Percentiles rank a stretch among this genome's conserved stretches.
These are phyloP conservation scores for Galeopsomyia nigrocyanea DNA, from an alignment of 2,888 invertebrate species.

Conservation along the genomic window DNA sequence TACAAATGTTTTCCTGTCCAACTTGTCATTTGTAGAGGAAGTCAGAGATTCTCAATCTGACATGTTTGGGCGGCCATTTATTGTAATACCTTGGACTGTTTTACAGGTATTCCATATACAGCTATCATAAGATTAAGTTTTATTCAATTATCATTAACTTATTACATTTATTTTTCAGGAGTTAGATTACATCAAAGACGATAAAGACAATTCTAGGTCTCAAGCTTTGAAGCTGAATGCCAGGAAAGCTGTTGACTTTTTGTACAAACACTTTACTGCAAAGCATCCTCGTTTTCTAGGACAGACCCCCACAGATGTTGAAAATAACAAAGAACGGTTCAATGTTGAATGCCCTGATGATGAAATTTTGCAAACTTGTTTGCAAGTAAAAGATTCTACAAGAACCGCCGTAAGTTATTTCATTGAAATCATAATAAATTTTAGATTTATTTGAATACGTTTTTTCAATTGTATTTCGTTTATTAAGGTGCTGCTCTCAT, in stretches of 20 bases:
- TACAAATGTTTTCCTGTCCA: slow-evolving; percentile 67
- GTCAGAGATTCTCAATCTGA: slow-evolving; percentile 57
- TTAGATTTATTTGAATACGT: slow-evolving; percentile 19
- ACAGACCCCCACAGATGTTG: slow-evolving; percentile 61
- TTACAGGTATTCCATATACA: slow-evolving; percentile 54
- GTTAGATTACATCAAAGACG: slow-evolving; percentile 65
- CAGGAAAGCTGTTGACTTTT: slow-evolving; percentile 61
- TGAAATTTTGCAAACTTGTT: slow-evolving; percentile 68
- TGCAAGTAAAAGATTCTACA: slow-evolving; percentile 62
- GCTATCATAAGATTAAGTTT: no score
- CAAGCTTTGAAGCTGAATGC: slow-evolving; percentile 56
- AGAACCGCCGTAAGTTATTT: slow-evolving; percentile 58
- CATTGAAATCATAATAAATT: not conserved
- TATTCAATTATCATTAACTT: no score
- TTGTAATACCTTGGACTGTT: slow-evolving; percentile 66
- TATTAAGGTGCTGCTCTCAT: slow-evolving; percentile 62
- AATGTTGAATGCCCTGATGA: slow-evolving; percentile 67
- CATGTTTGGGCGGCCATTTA: slow-evolving; percentile 58
- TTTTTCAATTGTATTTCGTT: slow-evolving; percentile 23
- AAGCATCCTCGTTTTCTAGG: slow-evolving; percentile 64
- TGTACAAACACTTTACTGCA: slow-evolving; percentile 59
- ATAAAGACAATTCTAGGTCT: slow-evolving; percentile 54
- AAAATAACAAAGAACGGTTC: slow-evolving; percentile 57
- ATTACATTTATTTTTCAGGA: slow-evolving; percentile 55
- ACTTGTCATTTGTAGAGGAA: slow-evolving; percentile 59